Conservation (phyloP, 2,888 invertebrate genomes). For the Perizoma affinitatum region DNA sequence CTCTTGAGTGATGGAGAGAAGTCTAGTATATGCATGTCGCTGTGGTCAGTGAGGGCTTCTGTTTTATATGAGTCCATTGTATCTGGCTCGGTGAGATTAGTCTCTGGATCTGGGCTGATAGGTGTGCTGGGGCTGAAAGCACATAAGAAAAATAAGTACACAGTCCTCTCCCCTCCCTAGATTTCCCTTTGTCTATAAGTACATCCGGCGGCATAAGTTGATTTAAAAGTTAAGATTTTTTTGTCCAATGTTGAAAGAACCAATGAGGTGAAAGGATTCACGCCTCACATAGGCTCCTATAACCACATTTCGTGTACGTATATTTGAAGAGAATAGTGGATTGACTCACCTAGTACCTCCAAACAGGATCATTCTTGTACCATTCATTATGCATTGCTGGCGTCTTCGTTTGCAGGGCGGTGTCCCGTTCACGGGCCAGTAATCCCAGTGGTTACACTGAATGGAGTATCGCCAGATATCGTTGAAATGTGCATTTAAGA, state of each 20-base stretch:
- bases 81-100: conserved; percentile 33
- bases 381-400: conserved; percentile 92
- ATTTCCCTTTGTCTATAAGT: too few relatives aligned
- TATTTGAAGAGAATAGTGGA: background rate
- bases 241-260: too few relatives aligned
- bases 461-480: conserved; percentile 91
- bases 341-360: conserved; percentile 92
- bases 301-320: too few relatives aligned
- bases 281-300: too few relatives aligned
- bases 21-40: conserved; percentile 92
- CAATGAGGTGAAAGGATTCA: too few relatives aligned
- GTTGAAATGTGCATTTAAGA: conserved; percentile 90
- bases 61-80: conserved; percentile 58
- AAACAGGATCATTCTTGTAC: conserved; percentile 91
- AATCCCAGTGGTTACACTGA: conserved; percentile 84
- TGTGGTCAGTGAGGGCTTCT: conserved; percentile 88
- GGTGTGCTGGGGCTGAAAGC: conserved; percentile 59
- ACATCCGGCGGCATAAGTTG: too few relatives aligned
- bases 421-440: conserved; percentile 83
- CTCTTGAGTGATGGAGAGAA: conserved; percentile 90
- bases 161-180: too few relatives aligned
- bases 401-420: conserved; percentile 87
- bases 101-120: conserved; percentile 21
- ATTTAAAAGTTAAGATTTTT: too few relatives aligned
- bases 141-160: conserved; percentile 10